Conservation (phyloP, 1,140 invertebrate species). For the fruit fly (Drosophila melanogaster) region DNA sequence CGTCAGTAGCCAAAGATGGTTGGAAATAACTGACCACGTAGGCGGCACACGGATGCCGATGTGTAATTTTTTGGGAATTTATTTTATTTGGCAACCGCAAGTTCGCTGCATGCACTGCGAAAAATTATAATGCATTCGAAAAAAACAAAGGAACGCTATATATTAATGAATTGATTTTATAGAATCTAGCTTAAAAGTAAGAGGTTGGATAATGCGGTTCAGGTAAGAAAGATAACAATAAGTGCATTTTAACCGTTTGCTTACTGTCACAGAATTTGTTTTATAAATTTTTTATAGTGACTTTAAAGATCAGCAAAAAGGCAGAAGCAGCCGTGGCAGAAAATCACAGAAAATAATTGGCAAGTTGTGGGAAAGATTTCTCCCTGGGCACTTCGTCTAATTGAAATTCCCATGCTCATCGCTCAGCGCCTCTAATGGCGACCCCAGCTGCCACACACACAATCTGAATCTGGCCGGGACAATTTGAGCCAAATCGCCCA, state of each 20-base stretch:
- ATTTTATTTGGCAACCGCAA: conserved; percentile 54
- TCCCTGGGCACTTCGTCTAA: conserved; percentile 56
- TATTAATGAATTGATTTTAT: too few species aligned
- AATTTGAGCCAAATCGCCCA: conserved; percentile 60
- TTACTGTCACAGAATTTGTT: too few species aligned
- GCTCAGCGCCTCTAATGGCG: conserved; percentile 60
- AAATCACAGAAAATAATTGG: conserved; percentile 58
- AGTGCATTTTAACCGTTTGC: too few species aligned
- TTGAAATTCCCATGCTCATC: conserved; percentile 67
- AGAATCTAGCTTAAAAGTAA: too few species aligned
- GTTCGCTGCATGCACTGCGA: not conserved
- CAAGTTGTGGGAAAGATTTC: conserved; percentile 62
- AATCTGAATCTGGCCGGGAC: conserved; percentile 48
- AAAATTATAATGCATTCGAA: not conserved
- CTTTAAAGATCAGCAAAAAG: conserved; percentile 29
- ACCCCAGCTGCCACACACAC: conserved; percentile 57
- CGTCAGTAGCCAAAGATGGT: conserved; percentile 31
- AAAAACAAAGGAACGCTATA: too few species aligned
- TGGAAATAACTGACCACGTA: conserved; percentile 52
- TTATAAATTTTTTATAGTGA: not conserved
- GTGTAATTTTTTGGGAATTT: conserved; percentile 63
- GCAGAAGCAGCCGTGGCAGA: conserved; percentile 5
- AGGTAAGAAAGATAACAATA: too few species aligned
- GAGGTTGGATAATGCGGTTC: too few species aligned
- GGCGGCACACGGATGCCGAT: conserved; percentile 63